Evolutionary conservation across 2,797 vertebrate species (phyloP), one percentile per base, ranked within the genome.

Genomic region (Peromyscus aztecus): DNA sequence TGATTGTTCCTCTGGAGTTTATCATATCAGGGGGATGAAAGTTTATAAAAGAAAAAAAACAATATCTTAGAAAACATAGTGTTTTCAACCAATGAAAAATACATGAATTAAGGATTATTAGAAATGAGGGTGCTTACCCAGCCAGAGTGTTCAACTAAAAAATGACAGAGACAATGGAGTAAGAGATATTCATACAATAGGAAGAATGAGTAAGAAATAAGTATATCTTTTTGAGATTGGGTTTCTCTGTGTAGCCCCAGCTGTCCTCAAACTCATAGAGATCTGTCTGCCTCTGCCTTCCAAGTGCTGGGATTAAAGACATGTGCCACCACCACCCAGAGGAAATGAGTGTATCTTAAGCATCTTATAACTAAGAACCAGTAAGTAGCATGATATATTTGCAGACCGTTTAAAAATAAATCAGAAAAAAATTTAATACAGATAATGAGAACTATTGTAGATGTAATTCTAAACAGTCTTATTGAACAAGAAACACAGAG

Each of bases 1-100:
- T 40, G 0, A 31, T 71, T 94, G n/a, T 0, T 40, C 4, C 12
- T 59, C 14, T 31, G 27, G 2, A 85, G 40, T 5, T 65, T 76
- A 57, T 0, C 65, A 10, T 46, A 4, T 86, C n/a, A 43, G 6
- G n/a, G n/a, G 27, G 14, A 49, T 82, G 6, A 2, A 0, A 37
- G 57, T 57, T 7, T 13, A 23, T 40, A 37, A 8, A 61, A 67
- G 37, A 75, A 89, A 27, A 67, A 34, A 2, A 76, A 59, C n/a
- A 73, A 55, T 71, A 24, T 11, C 29, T 46, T 19, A 69, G 8
- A 77, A 73, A 81, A 89, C n/a, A 65, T 10, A 55, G 4, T 13
- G 81, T 86, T 77, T 29, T 57, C 1, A 29, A 55, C 4, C 24
- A 16, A 55, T 43, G 29, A 37, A 89, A 19, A 71, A 21, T 4